Base-by-base conservation (phyloP, 2,113 vertebrate species). In the Nycticorax nycticorax region DNA sequence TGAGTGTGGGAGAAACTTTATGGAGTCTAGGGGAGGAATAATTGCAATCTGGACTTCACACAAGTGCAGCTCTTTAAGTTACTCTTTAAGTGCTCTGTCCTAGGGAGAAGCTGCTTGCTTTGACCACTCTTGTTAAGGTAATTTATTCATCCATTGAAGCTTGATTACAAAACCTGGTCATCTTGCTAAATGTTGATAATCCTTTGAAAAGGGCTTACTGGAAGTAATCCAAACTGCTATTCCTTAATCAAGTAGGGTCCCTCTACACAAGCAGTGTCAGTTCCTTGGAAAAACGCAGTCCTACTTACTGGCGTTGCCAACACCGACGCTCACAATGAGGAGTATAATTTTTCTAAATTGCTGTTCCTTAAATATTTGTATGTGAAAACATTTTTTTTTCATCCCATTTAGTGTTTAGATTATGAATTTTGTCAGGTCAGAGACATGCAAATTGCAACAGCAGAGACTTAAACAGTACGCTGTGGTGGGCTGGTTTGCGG, bases 121-220 rank as follows among this genome's bases (percentile, higher is more conserved):
- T 59, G 75, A n/a, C 84, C 5, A 5, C 52, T 47, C 71, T 87
- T 6, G 18, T 91, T 74, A 63, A 94, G 68, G 63, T 81, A 85
- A 92, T 92, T 93, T 88, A 64, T 94, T 95, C 90, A 37, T 68
- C 91, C 0, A 1, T 55, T 66, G 92, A 81, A 67, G 66, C 88
- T 96, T 92, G 79, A 89, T 87, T 91, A 93, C 45, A 75, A 92
- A 72, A 52, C 57, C 84, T 82, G 83, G 64, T 91, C 91, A 85
- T 96, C 95, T 93, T 81, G 64, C 94, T 93, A 89, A 89, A 95
- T 83, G 93, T 95, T 88, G 79, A 15, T 96, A 94, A 96, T 95
- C 94, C 90, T 64, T 87, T 82, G 82, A 50, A 97, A 96, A 96
- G 72, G 93, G 94, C 71, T 97, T 96, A 95, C 85, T 92, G 90